phyloP scores from a whole-genome alignment of 2,797 vertebrate genomes.

The Dendrocincla tyrannina region DNA sequence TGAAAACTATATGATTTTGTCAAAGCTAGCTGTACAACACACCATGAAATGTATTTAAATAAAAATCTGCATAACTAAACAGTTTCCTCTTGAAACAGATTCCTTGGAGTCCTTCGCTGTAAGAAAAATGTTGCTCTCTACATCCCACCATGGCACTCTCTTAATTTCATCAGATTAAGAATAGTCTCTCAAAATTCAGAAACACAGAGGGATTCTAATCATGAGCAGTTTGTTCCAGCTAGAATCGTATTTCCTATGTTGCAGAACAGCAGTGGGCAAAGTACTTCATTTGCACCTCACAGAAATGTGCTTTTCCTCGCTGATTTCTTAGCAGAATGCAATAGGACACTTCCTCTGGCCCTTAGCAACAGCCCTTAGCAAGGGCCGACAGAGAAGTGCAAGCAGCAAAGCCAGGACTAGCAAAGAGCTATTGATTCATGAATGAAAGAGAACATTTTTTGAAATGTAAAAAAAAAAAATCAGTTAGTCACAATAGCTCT shows the following conservation, averaged over 20 bases:
- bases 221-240: neutral
- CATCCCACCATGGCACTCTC: neutral
- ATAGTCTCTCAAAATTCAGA: slow-evolving; percentile 20
- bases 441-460: slow-evolving; percentile 41
- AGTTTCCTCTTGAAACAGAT: neutral
- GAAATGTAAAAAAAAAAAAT: neutral
- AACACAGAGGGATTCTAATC: neutral
- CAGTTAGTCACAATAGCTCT: neutral
- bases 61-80: neutral
- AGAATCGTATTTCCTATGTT: neutral
- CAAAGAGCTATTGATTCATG: slow-evolving; percentile 25
- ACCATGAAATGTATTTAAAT: neutral
- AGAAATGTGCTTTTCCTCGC: slow-evolving; percentile 26
- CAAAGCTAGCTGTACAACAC: neutral
- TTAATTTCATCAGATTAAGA: slow-evolving; percentile 22
- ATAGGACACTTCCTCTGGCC: slow-evolving; percentile 37
- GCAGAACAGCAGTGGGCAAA: neutral
- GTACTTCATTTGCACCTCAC: slow-evolving; percentile 35
- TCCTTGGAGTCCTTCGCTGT: neutral
- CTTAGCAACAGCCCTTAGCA: slow-evolving; percentile 36
- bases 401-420: slow-evolving; percentile 38
- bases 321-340: slow-evolving; percentile 27
- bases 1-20: neutral
- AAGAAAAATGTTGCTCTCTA: neutral
- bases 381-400: neutral